Base-by-base conservation (phyloP, 2,888 invertebrate species). In the Chymomyza caudatula region DNA sequence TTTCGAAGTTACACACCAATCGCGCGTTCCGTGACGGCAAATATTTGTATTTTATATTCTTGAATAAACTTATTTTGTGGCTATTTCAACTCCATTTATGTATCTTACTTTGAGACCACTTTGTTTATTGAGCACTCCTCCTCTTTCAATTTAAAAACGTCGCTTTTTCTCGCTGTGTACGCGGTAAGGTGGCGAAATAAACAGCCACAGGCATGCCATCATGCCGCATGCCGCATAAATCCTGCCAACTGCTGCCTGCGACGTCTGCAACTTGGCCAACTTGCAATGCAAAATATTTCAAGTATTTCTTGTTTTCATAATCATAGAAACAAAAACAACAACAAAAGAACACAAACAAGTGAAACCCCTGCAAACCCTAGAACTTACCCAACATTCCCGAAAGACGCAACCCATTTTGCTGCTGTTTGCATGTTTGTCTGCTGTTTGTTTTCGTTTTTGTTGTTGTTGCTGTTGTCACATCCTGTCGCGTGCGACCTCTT, bases 201-300 rank as follows among this genome's bases (percentile, higher is more conserved):
- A 58, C 19, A 23, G 17, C 49, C 47, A 23, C 51, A 60, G 51
- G 29, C 42, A 49, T 60, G 63, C 44, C 71, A 58, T 44, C 11
- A 65, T 65, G 64, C 59, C 65, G 60, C 58, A 71, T 71, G 72
- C 42, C 51, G 19, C 51, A 51, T 51, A 51, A 51, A 51, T 51
- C 20, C 17, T 20, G 29, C 17, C 19, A 20, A 17, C 20, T 22
- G 51, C 51, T 20, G 51, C 4, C 51, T 51, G 20, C 20, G 20
- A 51, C 19, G 51, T 20, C 13, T 20, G 5, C 51, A 51, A 51
- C 17, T 37, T 20, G 51, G 19, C 17, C 51, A 47, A 15, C 47
- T 4, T 19, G 20, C 51, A 20, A 51, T 17, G 44, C 44, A 69
- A 75, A 84, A 72, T 74, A 78, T 78, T 73, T 71, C 63, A 47